Evolutionary conservation across 2,797 vertebrate species (phyloP).

Genomic region (Lithobates sylvaticus): DNA sequence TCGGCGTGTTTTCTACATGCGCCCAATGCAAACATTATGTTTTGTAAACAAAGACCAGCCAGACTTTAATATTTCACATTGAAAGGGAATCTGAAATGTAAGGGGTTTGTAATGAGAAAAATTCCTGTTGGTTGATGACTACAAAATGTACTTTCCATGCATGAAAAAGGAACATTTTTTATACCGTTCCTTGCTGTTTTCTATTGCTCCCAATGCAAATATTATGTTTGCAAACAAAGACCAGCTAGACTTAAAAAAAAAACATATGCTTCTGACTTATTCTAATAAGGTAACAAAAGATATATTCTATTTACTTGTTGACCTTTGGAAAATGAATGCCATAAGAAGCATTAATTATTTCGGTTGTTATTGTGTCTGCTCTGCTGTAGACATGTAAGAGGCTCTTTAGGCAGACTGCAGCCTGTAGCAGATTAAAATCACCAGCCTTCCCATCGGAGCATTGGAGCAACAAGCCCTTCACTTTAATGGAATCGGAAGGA

Average conservation of each 20-base stretch:
- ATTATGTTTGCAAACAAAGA: constrained; percentile 47
- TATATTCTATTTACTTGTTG: constrained; percentile 56
- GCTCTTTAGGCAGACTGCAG: constrained; percentile 56
- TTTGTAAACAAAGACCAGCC: constrained; percentile 42
- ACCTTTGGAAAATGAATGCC: constrained; percentile 50
- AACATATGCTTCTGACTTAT: constrained; percentile 42
- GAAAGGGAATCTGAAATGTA: neutral
- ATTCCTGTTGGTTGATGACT: constrained; percentile 5
- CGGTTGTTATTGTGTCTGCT: constrained; percentile 53
- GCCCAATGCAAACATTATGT: constrained; percentile 55
- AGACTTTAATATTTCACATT: constrained; percentile 47
- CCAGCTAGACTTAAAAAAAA: constrained; percentile 43
- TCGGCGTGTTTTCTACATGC: constrained; percentile 53
- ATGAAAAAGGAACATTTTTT: constrained; percentile 15
- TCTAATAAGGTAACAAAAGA: constrained; percentile 58
- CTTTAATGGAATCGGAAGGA: constrained; percentile 47
- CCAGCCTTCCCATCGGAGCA: constrained; percentile 39
- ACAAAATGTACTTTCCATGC: constrained; percentile 55
- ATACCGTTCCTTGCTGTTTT: constrained; percentile 50
- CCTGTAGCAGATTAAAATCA: constrained; percentile 55
- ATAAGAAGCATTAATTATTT: constrained; percentile 55
- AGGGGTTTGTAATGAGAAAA: constrained; percentile 1
- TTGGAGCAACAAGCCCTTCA: constrained; percentile 47
- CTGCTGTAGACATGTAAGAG: constrained; percentile 35
- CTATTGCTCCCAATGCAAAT: constrained; percentile 54